Evolutionary conservation across 1,140 invertebrate genomes (phyloP), one percentile per base, ranked within the genome.

Genomic region (Pogonus chalceus): DNA sequence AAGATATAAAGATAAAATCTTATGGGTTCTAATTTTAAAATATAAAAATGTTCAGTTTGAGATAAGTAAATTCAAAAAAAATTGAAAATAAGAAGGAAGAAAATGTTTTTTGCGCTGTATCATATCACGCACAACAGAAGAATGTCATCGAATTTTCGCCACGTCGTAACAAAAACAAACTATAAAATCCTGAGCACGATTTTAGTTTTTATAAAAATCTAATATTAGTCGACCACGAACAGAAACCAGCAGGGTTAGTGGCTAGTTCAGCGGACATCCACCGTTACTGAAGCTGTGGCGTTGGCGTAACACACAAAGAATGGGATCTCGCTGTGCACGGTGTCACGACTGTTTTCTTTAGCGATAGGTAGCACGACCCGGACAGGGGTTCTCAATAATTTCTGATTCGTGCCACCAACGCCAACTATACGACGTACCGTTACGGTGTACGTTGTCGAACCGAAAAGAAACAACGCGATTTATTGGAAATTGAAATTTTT

Each of bases 161-260:
- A 18, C 37, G 18, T 9, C 37, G 37, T 18, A 43, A 43, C 37
- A 43, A 43, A 43, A 43, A 43, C 37, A 43, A 43, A 43, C 37
- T 43, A 43, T 43, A 43, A 43, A 43, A 43, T 43, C 37, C 37
- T 16, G 37, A 43, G 37, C 37, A 43, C 37, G 37, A 43, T 4
- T 43, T 43, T 18, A 43, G 37, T 43, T 43, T 43, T 43, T 43
- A 43, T 18, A 43, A 43, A 43, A 43, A 43, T 43, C 37, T 43
- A 43, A 43, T 43, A 43, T 43, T 43, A 43, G 37, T 43, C 7
- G 37, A 9, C 9, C 7, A 43, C 37, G n/a, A n/a, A n/a, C n/a
- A n/a, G n/a, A n/a, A n/a, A n/a, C n/a, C n/a, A n/a, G n/a, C n/a
- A n/a, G n/a, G n/a, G n/a, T n/a, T n/a, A n/a, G n/a, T n/a, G n/a